Evolutionary conservation across 2,797 vertebrate species (phyloP), one percentile per base, ranked within the genome.

Genomic region (Siniperca scherzeri): DNA sequence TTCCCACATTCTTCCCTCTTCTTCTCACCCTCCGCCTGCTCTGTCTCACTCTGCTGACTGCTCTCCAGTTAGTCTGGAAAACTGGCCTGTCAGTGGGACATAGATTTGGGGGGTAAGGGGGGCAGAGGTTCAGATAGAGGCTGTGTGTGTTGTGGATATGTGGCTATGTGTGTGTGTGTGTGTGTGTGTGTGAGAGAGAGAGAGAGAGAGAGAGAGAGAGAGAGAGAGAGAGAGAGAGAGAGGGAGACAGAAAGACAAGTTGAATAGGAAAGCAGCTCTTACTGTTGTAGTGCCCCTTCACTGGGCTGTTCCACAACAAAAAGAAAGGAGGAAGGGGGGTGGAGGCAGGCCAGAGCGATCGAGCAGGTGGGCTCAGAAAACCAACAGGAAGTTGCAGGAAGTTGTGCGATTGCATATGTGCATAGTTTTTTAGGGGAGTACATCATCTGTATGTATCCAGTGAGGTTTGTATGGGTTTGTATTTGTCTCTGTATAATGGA

Each of bases 1-100:
- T 95, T 84, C 88, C 82, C 83, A 90, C 85, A 91, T 78, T 85
- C 64, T 70, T 84, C 65, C 59, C 70, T 83, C 68, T 74, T 87
- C 61, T 57, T 88, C 80, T 90, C 85, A 89, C 88, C 84, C 89
- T 85, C 60, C 87, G 89, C 83, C 80, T 77, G 87, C 78, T 93
- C 84, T 70, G 87, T 92, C 91, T 94, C 91, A 84, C 88, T 90
- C 88, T 88, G 87, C 88, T 86, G 87, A 90, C 90, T 94, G 77
- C 86, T 92, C 90, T 92, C 70, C 68, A 79, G 86, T 84, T 85
- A 62, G 75, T 89, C 56, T 85, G 70, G 84, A 85, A 87, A 88
- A 87, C 67, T 76, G 83, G 81, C 78, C 88, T 92, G 91, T 92
- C 90, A 91, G 74, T 68, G 74, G 85, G 84, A 87, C 87, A 87